Conservation (phyloP, 2,797 vertebrate species). For the Ara ararauna region DNA sequence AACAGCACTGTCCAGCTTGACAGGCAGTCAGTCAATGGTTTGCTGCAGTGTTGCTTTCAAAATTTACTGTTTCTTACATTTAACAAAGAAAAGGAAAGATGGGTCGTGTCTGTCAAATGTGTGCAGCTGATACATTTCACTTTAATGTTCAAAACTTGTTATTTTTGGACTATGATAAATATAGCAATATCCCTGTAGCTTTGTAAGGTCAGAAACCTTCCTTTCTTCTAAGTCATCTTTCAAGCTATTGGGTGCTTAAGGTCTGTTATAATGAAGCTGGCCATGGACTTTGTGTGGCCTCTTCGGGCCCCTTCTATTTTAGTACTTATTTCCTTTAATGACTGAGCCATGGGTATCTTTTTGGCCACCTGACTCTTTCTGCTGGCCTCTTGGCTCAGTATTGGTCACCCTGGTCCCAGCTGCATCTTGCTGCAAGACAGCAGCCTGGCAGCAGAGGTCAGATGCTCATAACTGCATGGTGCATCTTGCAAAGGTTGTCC, state of each 20-base stretch:
- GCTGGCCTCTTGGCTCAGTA: neutral
- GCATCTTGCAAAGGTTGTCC: neutral
- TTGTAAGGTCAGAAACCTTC: neutral
- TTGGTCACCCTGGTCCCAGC: neutral
- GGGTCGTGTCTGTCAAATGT: rapidly evolving
- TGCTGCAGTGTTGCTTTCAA: neutral
- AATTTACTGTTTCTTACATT: neutral
- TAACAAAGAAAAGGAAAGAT: neutral
- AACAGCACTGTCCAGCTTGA: neutral
- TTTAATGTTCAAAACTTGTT: neutral
- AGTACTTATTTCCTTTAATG: neutral
- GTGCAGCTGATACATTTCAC: neutral
- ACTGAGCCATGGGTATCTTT: neutral
- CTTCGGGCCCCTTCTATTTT: neutral
- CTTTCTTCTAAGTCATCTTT: neutral
- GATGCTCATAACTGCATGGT: neutral
- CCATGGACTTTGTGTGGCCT: neutral
- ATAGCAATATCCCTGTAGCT: neutral
- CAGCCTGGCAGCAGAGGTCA: neutral
- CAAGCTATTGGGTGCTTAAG: neutral
- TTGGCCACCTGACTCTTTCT: neutral
- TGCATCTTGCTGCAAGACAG: neutral
- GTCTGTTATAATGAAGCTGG: neutral
- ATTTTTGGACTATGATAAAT: neutral
- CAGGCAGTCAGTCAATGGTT: neutral